A percentile compares a stretch with the other conserved stretches of the same genome.
phyloP scores from a whole-genome alignment of 2,888 invertebrate genomes.

The Xanthostigma xanthostigma region DNA sequence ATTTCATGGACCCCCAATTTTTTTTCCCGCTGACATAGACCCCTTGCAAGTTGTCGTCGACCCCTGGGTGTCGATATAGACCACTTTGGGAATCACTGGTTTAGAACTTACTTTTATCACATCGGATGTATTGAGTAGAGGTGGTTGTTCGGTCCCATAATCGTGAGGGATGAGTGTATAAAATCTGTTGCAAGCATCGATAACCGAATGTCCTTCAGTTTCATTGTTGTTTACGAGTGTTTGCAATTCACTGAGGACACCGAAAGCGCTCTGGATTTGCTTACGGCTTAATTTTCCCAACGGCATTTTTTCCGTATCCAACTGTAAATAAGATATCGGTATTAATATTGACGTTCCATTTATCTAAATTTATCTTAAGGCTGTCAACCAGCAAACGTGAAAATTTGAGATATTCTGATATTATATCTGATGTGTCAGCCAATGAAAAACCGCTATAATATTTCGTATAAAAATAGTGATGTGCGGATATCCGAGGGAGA shows the following conservation, averaged over 20 bases:
- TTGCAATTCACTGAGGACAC: conserved; percentile 58
- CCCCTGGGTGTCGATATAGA: too few relatives aligned
- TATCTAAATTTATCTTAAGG: too few relatives aligned
- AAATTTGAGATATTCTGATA: too few relatives aligned
- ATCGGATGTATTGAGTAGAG: conserved; percentile 60
- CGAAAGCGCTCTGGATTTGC: conserved; percentile 76
- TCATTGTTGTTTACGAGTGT: conserved; percentile 36
- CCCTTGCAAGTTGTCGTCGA: too few relatives aligned
- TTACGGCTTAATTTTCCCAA: conserved; percentile 86
- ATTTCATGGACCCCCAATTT: too few relatives aligned
- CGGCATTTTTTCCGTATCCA: conserved; percentile 97
- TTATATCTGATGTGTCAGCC: too few relatives aligned
- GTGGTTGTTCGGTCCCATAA: conserved; percentile 74
- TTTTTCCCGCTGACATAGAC: too few relatives aligned
- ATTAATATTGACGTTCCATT: conserved; percentile 2
- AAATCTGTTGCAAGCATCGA: conserved; percentile 84
- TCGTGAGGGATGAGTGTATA: conserved; percentile 93
- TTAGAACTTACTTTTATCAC: conserved; percentile 42
- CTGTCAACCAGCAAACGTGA: too few relatives aligned
- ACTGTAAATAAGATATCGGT: conserved; percentile 22
- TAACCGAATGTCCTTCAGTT: conserved; percentile 34
- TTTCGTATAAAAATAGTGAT: too few relatives aligned
- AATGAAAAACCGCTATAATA: neutral
- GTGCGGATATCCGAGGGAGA: too few relatives aligned
- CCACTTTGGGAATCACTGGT: too few relatives aligned